Evolutionary conservation across 2,888 invertebrate species (phyloP).

Genomic region (Ophion obscuratus): DNA sequence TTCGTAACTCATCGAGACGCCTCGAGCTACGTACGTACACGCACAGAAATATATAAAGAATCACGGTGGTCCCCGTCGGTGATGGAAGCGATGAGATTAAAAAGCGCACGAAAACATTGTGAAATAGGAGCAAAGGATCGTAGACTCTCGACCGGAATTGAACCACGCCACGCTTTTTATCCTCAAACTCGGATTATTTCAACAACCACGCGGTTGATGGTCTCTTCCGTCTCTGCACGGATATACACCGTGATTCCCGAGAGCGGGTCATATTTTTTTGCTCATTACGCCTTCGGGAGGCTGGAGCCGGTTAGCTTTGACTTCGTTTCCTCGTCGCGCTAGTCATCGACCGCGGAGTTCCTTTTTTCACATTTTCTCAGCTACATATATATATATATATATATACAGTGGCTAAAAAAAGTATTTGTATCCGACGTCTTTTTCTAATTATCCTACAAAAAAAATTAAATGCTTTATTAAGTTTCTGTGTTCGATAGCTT

Average conservation of each 20-base stretch:
- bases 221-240: conserved; percentile 58
- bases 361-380: neutral
- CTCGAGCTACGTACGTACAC: neutral
- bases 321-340: conserved; percentile 15
- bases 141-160: conserved; percentile 71
- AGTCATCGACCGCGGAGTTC: conserved; percentile 6
- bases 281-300: conserved; percentile 73
- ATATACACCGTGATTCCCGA: conserved; percentile 73
- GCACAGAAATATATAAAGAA: conserved; percentile 47
- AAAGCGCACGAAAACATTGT: conserved; percentile 34
- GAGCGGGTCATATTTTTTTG: conserved; percentile 76
- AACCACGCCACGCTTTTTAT: conserved; percentile 81
- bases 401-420: too few relatives aligned
- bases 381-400: neutral
- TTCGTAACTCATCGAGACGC: conserved; percentile 34
- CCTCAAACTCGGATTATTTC: conserved; percentile 76
- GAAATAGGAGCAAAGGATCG: conserved; percentile 12
- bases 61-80: conserved; percentile 41
- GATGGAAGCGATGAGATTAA: conserved; percentile 1
- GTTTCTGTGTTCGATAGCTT: too few relatives aligned
- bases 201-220: neutral
- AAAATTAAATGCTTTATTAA: too few relatives aligned
- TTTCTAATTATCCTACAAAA: too few relatives aligned
- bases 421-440: too few relatives aligned
- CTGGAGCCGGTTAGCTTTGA: conserved; percentile 35